Evolutionary conservation across 1,140 invertebrate genomes (phyloP).

Genomic region (Cyclina sinensis): DNA sequence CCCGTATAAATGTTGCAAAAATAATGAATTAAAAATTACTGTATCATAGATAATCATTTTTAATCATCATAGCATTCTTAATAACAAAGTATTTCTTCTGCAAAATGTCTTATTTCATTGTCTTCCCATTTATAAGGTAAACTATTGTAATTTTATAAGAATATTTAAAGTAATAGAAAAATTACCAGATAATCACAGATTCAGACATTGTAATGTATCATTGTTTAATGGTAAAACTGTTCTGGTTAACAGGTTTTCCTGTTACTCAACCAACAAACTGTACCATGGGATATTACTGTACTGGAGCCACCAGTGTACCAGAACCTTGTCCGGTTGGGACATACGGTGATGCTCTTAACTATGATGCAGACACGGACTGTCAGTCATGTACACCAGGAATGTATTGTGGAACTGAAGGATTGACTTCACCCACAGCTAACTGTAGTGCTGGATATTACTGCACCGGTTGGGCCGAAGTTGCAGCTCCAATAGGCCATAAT

Average conservation of each 20-base stretch:
- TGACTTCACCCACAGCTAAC: constrained; percentile 77
- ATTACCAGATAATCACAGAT: no score
- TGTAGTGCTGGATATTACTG: constrained; percentile 84
- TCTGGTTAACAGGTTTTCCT: constrained; percentile 75
- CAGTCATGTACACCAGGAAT: constrained; percentile 80
- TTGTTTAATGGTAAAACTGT: no score
- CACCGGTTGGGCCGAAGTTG: constrained; percentile 77
- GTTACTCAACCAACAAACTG: constrained; percentile 81
- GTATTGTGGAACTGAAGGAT: constrained; percentile 81
- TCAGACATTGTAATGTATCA: no score
- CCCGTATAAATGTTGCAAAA: no score
- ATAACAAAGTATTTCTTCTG: no score
- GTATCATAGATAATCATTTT: no score
- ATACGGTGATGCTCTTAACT: constrained; percentile 78
- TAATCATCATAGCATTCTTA: no score
- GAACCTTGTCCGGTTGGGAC: constrained; percentile 82
- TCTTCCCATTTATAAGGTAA: no score
- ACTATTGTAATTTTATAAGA: no score
- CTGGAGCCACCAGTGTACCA: constrained; percentile 74
- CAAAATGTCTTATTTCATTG: no score
- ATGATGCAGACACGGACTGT: constrained; percentile 76
- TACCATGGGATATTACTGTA: constrained; percentile 83
- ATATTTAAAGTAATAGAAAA: no score
- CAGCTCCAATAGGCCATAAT: constrained; percentile 79
- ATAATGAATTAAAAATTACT: no score